Evolutionary conservation across 2,888 invertebrate species (phyloP).

Genomic region (Brachypterus glaber): DNA sequence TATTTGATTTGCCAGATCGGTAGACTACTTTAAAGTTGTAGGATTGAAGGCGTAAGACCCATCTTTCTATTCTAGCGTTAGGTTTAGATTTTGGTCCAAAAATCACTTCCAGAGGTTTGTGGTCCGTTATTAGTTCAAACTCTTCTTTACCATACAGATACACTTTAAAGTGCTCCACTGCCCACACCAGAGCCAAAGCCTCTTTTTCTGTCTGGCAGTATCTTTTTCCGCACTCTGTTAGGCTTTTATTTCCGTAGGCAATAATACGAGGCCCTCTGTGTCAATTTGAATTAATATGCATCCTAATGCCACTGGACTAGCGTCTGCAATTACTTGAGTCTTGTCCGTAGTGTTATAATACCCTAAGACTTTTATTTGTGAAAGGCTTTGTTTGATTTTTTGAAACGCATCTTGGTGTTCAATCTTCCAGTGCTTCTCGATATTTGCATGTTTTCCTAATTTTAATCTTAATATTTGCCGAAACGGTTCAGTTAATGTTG

Average conservation of each 20-base stretch:
- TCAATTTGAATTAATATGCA: constrained; percentile 25
- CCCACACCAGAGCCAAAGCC: constrained; percentile 35
- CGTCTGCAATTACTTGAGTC: constrained; percentile 23
- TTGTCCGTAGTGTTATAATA: no score
- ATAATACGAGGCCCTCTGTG: constrained; percentile 23
- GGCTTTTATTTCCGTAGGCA: constrained; percentile 23
- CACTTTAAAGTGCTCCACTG: constrained; percentile 34
- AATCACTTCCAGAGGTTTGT: constrained; percentile 33
- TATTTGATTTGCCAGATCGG: constrained; percentile 21
- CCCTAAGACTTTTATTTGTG: no score
- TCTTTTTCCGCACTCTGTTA: constrained; percentile 19
- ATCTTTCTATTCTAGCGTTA: constrained; percentile 22
- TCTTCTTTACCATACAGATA: constrained; percentile 35
- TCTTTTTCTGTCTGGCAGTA: constrained; percentile 34
- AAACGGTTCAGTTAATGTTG: constrained; percentile 6
- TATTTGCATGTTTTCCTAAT: constrained; percentile 1
- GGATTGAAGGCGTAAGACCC: constrained; percentile 23
- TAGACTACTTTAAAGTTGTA: constrained; percentile 22
- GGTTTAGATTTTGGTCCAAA: constrained; percentile 25
- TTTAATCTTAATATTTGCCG: constrained; percentile 3
- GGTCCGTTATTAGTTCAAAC: constrained; percentile 33
- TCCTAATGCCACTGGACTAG: constrained; percentile 27
- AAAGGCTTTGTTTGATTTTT: no score
- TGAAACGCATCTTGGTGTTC: no score
- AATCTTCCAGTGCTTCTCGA: no score